Conservation (phyloP, 2,888 invertebrate species). For the Tridacna gigas region DNA sequence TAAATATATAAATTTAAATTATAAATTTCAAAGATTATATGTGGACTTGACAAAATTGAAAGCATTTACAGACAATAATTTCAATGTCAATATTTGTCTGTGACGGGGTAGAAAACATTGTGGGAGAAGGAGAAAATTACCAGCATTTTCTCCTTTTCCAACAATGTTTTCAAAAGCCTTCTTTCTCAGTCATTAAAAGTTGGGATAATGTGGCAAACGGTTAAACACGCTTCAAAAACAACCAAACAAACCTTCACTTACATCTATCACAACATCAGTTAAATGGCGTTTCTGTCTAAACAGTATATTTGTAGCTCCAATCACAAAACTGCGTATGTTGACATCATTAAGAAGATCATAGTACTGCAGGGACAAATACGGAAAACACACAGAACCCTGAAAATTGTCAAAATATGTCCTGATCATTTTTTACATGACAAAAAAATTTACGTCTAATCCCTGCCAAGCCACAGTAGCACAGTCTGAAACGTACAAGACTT, state of each 20-base stretch:
- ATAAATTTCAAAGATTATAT: no score
- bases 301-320: constrained; percentile 99
- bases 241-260: constrained; percentile 82
- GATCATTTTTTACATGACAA: neutral
- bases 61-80: no score
- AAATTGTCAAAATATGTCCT: constrained; percentile 59
- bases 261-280: constrained; percentile 96
- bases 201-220: neutral
- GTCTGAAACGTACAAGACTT: no score
- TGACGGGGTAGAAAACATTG: neutral
- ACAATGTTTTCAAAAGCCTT: neutral
- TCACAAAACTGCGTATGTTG: constrained; percentile 90
- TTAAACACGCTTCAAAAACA: neutral
- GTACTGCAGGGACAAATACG: constrained; percentile 97
- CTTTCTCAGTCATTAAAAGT: neutral
- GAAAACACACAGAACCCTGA: constrained; percentile 95
- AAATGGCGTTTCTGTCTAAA: constrained; percentile 97
- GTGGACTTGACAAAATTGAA: no score
- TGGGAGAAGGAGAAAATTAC: neutral
- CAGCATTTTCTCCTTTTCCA: neutral
- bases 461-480: no score
- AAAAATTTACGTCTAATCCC: no score
- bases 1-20: no score
- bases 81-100: no score
- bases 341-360: constrained; percentile 95